Evolutionary conservation across 2,797 vertebrate species (phyloP), one percentile per base, ranked within the genome.

Genomic region (Arremon brunneinucha): DNA sequence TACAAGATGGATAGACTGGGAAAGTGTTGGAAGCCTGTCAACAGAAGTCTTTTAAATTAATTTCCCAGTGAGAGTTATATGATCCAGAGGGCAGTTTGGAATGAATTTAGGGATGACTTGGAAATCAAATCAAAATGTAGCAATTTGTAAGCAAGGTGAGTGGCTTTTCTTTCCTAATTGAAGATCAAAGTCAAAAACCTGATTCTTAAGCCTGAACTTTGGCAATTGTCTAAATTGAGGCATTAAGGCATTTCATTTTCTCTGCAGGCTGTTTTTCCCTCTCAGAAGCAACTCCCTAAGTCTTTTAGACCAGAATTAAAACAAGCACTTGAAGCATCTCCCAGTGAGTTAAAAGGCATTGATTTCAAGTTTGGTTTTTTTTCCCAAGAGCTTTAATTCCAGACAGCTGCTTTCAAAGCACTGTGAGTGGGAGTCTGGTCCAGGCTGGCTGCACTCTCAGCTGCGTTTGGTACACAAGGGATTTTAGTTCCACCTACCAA

Each of bases 221-320:
- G n/a, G 6, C 12, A 83, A n/a, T 57, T 74, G 17, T 39, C 34
- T 87, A 83, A 83, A 91, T 6, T 8, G 46, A 93, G 41, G 32
- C 43, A 63, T 49, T 67, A 49, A 80, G 32, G 34, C 14, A 44
- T 82, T 76, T 89, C 0, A 2, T n/a, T 87, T 63, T 85, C 44
- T 74, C 59, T 74, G 23, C 30, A 56, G 44, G 17, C 6, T 77
- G 2, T 18, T 78, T 84, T 74, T 37, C 30, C 14, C 41, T 22
- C 55, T 65, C 68, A 80, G 41, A 92, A 85, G 3, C 7, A 75
- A 11, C 24, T 43, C 53, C 12, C n/a, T 64, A 49, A 43, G 35
- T 87, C 50, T 60, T 94, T 93, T 24, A 75, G 64, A 46, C n/a
- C 34, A 46, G 68, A 91, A 91, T 24, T 70, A 80, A 92, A 92